phyloP scores from a whole-genome alignment of 2,888 invertebrate species.

The Chorisops tibialis region DNA sequence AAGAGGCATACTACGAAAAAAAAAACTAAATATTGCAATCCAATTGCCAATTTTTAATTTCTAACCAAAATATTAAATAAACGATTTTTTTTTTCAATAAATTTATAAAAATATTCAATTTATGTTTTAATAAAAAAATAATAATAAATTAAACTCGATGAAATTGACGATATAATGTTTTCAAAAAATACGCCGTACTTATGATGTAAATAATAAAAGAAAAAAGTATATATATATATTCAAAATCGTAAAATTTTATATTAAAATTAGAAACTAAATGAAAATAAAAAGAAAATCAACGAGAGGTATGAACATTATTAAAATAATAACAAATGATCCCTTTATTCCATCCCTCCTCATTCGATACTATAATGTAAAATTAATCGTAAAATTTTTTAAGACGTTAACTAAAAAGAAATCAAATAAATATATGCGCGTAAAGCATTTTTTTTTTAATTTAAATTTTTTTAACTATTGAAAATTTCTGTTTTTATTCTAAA shows the following conservation, averaged over 20 bases:
- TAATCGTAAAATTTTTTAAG: too few relatives aligned
- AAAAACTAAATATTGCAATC: slow-evolving; percentile 27
- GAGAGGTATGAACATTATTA: slow-evolving; percentile 11
- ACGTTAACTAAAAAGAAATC: too few relatives aligned
- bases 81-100: neutral
- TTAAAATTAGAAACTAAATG: slow-evolving; percentile 30
- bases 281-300: slow-evolving; percentile 12
- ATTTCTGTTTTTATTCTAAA: too few relatives aligned
- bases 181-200: slow-evolving; percentile 36
- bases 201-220: slow-evolving; percentile 37
- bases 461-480: too few relatives aligned
- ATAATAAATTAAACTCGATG: too few relatives aligned
- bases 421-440: too few relatives aligned
- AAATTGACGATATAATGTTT: slow-evolving; percentile 3
- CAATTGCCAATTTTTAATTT: slow-evolving; percentile 28
- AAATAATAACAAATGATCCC: slow-evolving; percentile 9
- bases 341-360: slow-evolving; percentile 18
- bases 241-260: slow-evolving; percentile 28
- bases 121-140: neutral
- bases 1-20: slow-evolving; percentile 6
- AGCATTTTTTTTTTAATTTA: too few relatives aligned
- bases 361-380: slow-evolving; percentile 4
- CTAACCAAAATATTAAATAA: neutral
- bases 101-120: neutral
- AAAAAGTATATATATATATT: too few relatives aligned